phyloP scores from a whole-genome alignment of 2,797 vertebrate species.

The Brotula barbata region DNA sequence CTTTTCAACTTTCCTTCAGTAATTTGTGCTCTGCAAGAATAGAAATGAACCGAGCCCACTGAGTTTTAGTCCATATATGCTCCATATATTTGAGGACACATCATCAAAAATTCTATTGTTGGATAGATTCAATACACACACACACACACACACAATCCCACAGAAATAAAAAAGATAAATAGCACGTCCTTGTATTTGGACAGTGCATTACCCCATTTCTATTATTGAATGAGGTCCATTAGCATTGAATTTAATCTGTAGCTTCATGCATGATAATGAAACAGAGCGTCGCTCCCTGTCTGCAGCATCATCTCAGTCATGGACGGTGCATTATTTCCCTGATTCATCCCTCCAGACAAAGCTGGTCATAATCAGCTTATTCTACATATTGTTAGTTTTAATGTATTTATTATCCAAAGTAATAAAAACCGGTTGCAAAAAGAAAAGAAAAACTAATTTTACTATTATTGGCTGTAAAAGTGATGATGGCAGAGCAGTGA shows the following conservation, averaged over 20 bases:
- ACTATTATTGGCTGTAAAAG: constrained; percentile 24
- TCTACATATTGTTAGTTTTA: constrained; percentile 34
- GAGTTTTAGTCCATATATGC: too few relatives aligned
- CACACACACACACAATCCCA: too few relatives aligned
- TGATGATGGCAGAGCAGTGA: constrained; percentile 22
- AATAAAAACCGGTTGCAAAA: constrained; percentile 9
- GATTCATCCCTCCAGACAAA: constrained; percentile 26
- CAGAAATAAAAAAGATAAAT: constrained; percentile 28
- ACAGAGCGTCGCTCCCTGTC: constrained; percentile 46
- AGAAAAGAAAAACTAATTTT: constrained; percentile 7
- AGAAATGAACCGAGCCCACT: too few relatives aligned
- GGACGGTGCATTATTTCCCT: constrained; percentile 46
- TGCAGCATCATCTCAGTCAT: constrained; percentile 29
- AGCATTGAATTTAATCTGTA: constrained; percentile 65
- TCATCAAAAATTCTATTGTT: too few relatives aligned
- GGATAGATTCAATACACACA: too few relatives aligned
- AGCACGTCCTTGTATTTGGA: constrained; percentile 34
- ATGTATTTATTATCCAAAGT: constrained; percentile 25
- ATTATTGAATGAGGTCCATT: constrained; percentile 61
- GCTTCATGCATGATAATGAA: constrained; percentile 54
- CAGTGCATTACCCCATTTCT: constrained; percentile 67
- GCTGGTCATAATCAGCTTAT: constrained; percentile 19
- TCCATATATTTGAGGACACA: too few relatives aligned
- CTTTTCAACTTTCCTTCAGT: too few relatives aligned
- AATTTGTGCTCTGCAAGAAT: too few relatives aligned